Evolutionary conservation across 2,888 invertebrate species (phyloP).

Genomic region (Leptinotarsa peninsularis): DNA sequence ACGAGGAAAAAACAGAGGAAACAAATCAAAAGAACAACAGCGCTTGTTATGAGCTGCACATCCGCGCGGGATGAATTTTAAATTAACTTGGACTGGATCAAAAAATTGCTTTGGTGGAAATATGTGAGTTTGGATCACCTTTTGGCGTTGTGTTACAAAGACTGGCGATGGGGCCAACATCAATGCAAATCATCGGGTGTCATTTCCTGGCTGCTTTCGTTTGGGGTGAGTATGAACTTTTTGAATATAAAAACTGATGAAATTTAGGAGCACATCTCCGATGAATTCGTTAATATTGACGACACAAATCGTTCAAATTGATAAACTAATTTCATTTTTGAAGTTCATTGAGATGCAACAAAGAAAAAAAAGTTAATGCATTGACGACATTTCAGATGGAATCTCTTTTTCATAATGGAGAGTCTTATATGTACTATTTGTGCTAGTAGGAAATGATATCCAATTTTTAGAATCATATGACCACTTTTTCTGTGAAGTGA

Average conservation of each 20-base stretch:
- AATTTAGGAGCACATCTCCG: too few species aligned
- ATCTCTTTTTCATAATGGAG: too few species aligned
- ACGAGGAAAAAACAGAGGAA: constrained; percentile 21
- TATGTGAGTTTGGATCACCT: constrained; percentile 29
- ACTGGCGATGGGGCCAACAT: constrained; percentile 31
- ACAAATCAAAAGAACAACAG: constrained; percentile 34
- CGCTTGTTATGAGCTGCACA: constrained; percentile 19
- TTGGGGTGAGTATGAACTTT: constrained; percentile 31
- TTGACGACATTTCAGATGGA: too few species aligned
- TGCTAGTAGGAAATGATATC: too few species aligned
- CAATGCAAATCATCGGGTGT: constrained; percentile 32
- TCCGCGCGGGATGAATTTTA: constrained; percentile 29
- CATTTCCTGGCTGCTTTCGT: constrained; percentile 35
- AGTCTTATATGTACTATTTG: too few species aligned
- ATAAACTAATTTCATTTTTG: too few species aligned
- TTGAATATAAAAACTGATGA: background rate
- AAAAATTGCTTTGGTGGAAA: constrained; percentile 23
- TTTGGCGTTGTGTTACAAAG: constrained; percentile 18
- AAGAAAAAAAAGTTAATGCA: too few species aligned
- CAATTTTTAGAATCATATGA: too few species aligned
- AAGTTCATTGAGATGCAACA: too few species aligned
- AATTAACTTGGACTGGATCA: constrained; percentile 28
- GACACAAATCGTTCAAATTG: too few species aligned
- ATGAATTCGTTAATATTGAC: too few species aligned
- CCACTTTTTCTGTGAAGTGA: too few species aligned